Base-by-base conservation (phyloP, 2,113 vertebrate genomes). In the Rhinolophus sinicus region DNA sequence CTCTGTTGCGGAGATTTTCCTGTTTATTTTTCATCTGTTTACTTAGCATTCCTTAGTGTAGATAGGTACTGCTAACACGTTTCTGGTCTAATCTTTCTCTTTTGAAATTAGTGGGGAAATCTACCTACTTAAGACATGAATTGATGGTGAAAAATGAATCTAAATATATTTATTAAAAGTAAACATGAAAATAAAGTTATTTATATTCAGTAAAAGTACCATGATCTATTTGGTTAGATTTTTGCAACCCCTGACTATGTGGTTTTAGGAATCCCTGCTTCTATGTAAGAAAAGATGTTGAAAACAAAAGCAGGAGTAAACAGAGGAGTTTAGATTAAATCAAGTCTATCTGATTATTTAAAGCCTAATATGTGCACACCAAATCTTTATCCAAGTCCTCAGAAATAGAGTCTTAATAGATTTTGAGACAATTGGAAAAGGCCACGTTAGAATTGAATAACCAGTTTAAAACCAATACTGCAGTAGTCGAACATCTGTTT, bases 111-210 rank as follows among this genome's bases (percentile, higher is more conserved):
- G 8, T 65, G 28, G 14, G 38, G 81, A 44, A 67, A 62, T 10
- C 24, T 26, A 40, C 11, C 7, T 85, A 40, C 19, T 75, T 85
- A 93, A 64, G 52, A 35, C 16, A 76, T 40, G 5, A 69, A 3
- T 50, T 38, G 35, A 26, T 58, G 35, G 14, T n/a, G 3, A 11
- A 93, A 86, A 86, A 26, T 80, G 15, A 93, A 4, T 84, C 58
- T 80, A 88, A 64, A 85, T 85, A n/a, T 60, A 92, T 91, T 80
- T 94, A 81, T 76, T 50, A 35, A 10, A 94, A 67, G 30, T 92
- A 86, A 81, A 24, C 8, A 26, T 35, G 21, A 60, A 60, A 60
- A 60, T 50, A 13, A 50, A 50, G 47, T 50, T 50, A 50, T 13
- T 50, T 13, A 50, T 58, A 81, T 40, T 90, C 16, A 67, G 5